A percentile compares a stretch with the other conserved stretches of the same genome.
Evolutionary conservation across 2,888 invertebrate genomes (phyloP).

Genomic region (Hyposoter didymator): DNA sequence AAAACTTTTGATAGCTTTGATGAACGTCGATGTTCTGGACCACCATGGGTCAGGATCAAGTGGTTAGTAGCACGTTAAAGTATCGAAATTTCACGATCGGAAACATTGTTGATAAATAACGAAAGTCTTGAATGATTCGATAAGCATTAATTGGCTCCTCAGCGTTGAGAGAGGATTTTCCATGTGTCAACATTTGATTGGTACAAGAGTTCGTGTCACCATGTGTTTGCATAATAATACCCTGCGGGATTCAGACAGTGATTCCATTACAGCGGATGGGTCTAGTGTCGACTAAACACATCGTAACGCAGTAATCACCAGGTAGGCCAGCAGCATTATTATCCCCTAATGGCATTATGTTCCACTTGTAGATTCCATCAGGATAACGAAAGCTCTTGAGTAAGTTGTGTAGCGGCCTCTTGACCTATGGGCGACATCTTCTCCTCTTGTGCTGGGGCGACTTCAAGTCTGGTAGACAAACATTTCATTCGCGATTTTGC

Average conservation of each 20-base stretch:
- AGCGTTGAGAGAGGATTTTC: neutral
- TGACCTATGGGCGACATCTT: constrained; percentile 67
- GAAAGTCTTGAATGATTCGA: neutral
- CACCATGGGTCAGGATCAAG: neutral
- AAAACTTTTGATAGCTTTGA: neutral
- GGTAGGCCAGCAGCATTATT: constrained; percentile 31
- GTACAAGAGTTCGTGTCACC: neutral
- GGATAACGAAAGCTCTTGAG: constrained; percentile 71
- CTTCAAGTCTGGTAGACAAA: constrained; percentile 74
- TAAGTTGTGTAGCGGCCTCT: constrained; percentile 76
- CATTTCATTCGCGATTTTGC: constrained; percentile 75
- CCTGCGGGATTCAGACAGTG: constrained; percentile 6
- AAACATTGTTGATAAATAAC: neutral
- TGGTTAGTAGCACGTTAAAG: neutral
- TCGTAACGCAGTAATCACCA: constrained; percentile 71
- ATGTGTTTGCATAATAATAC: constrained; percentile 19
- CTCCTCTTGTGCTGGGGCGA: constrained; percentile 29
- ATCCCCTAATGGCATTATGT: constrained; percentile 12
- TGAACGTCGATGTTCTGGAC: neutral
- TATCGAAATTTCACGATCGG: neutral
- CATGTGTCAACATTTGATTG: neutral
- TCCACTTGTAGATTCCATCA: constrained; percentile 32
- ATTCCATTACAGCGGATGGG: constrained; percentile 2
- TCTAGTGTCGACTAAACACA: constrained; percentile 73
- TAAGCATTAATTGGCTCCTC: neutral